Evolutionary conservation across 2,888 invertebrate species (phyloP).

Genomic region (Eupithecia centaureata): DNA sequence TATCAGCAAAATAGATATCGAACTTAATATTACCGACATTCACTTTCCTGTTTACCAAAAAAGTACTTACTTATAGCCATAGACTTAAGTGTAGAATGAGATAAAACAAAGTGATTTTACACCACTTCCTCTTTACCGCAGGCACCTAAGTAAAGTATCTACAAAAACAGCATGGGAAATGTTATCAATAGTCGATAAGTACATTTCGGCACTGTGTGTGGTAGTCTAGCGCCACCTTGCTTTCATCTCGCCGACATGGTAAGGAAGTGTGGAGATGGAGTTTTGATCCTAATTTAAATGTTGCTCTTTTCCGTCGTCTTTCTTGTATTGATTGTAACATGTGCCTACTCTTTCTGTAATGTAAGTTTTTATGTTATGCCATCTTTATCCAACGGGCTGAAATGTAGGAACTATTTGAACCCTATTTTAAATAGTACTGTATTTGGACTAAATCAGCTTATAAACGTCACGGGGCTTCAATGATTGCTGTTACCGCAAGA

Average conservation of each 20-base stretch:
- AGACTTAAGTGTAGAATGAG: not conserved
- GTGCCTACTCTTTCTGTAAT: too few species aligned
- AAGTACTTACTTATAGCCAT: not conserved
- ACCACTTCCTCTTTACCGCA: not conserved
- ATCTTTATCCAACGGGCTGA: too few species aligned
- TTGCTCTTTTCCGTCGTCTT: too few species aligned
- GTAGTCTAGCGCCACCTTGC: constrained; percentile 59
- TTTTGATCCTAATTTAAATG: too few species aligned
- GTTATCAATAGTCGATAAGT: constrained; percentile 25
- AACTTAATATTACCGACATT: not conserved
- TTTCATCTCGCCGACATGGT: constrained; percentile 56
- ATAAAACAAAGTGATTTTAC: constrained; percentile 7
- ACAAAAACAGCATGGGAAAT: constrained; percentile 17
- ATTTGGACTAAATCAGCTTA: too few species aligned
- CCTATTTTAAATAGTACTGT: too few species aligned
- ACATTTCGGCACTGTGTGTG: constrained; percentile 39
- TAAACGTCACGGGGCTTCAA: too few species aligned
- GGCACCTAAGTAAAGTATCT: not conserved
- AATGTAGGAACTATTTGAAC: too few species aligned
- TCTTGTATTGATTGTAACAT: too few species aligned
- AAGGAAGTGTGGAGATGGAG: constrained; percentile 23
- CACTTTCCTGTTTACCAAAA: not conserved
- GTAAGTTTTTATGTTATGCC: too few species aligned
- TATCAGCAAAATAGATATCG: too few species aligned
- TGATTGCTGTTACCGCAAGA: too few species aligned